Conservation (phyloP, 1,140 invertebrate genomes). For the Cardiocondyla obscurior region DNA sequence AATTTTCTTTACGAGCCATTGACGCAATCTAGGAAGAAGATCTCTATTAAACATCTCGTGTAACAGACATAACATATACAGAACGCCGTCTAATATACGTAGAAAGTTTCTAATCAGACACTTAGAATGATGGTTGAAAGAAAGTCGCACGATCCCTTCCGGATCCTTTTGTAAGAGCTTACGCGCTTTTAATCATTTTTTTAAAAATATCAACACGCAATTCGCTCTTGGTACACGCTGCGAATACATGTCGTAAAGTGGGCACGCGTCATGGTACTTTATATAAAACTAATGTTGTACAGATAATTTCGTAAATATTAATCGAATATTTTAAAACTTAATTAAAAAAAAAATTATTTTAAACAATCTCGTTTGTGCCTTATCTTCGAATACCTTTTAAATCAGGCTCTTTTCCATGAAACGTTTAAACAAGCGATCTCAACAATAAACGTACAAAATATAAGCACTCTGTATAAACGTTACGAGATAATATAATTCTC, state of each 20-base stretch:
- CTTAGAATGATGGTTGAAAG: constrained; percentile 41
- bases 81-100: constrained; percentile 30
- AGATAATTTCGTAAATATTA: background rate
- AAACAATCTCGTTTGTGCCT: too few species aligned
- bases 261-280: background rate
- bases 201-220: constrained; percentile 1
- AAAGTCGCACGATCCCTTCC: constrained; percentile 31
- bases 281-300: constrained; percentile 1
- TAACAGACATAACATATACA: background rate
- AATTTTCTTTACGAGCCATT: background rate
- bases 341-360: background rate
- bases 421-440: background rate
- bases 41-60: constrained; percentile 14
- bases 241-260: constrained; percentile 25
- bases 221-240: background rate
- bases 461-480: background rate
- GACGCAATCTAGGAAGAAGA: background rate
- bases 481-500: constrained; percentile 6
- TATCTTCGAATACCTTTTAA: too few species aligned
- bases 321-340: background rate
- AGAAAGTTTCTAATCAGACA: constrained; percentile 40
- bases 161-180: constrained; percentile 24
- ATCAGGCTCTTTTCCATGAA: too few species aligned
- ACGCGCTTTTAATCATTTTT: background rate
- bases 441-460: background rate